phyloP scores from a whole-genome alignment of 2,888 invertebrate species.

The Dysmachus trigonus region DNA sequence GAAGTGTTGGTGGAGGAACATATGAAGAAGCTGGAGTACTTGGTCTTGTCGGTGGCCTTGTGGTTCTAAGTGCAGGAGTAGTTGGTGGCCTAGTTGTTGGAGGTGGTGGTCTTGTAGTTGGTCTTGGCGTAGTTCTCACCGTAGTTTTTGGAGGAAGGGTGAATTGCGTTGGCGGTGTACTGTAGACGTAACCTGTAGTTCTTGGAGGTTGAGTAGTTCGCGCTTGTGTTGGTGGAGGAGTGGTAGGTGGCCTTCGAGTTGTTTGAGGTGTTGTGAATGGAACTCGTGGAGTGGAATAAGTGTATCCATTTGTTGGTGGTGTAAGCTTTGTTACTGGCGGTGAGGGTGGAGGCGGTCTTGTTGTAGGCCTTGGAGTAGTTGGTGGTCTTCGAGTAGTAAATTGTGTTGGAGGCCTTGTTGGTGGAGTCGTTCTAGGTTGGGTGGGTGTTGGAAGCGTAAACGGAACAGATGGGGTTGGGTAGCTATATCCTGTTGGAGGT shows the following conservation, averaged over 20 bases:
- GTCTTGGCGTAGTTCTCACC: background rate
- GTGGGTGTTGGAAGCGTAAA: background rate
- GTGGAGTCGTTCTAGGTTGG: background rate
- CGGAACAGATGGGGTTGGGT: conserved; percentile 25
- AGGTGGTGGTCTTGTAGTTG: background rate
- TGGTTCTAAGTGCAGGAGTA: background rate
- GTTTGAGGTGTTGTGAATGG: conserved; percentile 3
- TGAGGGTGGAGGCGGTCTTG: conserved; percentile 39
- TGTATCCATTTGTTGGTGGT: conserved; percentile 21
- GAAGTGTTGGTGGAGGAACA: background rate
- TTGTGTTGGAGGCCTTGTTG: background rate
- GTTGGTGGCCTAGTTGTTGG: conserved; percentile 17
- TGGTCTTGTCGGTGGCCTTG: background rate
- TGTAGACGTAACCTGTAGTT: background rate
- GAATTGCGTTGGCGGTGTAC: background rate
- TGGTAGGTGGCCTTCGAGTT: background rate
- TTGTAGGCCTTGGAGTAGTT: conserved; percentile 40
- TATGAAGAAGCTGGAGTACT: background rate
- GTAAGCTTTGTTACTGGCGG: conserved; percentile 31
- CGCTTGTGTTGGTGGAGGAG: background rate
- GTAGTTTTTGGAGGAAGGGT: background rate
- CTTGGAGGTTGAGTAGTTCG: conserved; percentile 23
- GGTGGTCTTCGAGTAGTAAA: background rate
- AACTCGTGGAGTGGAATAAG: conserved; percentile 30
- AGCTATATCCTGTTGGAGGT: conserved; percentile 38